phyloP scores from a whole-genome alignment of 2,888 invertebrate species.

The Metellina segmentata region DNA sequence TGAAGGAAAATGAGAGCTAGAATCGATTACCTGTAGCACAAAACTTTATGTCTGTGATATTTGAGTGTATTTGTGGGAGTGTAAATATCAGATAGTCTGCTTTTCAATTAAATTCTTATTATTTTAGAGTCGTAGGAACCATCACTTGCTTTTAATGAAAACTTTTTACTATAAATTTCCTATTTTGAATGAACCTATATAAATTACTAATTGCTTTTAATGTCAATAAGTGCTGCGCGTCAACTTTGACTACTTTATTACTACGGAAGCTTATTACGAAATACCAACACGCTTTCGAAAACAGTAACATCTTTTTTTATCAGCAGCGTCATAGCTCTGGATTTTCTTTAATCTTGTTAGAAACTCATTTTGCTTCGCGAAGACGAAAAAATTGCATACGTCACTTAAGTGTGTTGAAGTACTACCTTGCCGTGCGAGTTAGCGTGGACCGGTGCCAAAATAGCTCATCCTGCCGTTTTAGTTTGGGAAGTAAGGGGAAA shows the following conservation, averaged over 20 bases:
- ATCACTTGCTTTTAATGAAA: too few relatives aligned
- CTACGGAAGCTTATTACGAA: neutral
- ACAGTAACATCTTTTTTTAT: neutral
- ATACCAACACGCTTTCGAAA: neutral
- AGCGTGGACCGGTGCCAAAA: conserved; percentile 61
- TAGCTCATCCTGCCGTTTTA: conserved; percentile 44
- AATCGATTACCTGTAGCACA: too few relatives aligned
- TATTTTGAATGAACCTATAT: too few relatives aligned
- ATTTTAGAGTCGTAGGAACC: too few relatives aligned
- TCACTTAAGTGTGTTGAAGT: conserved; percentile 40
- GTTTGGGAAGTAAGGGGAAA: conserved; percentile 9
- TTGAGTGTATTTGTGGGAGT: too few relatives aligned
- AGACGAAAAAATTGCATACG: conserved; percentile 25
- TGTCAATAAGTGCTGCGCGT: too few relatives aligned
- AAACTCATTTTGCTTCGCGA: conserved; percentile 9
- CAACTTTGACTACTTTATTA: neutral
- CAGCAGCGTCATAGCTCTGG: neutral
- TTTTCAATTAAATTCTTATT: too few relatives aligned
- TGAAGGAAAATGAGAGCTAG: too few relatives aligned
- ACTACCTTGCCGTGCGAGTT: conserved; percentile 55
- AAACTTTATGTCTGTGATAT: too few relatives aligned
- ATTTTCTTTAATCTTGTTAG: conserved; percentile 26
- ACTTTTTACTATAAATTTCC: too few relatives aligned
- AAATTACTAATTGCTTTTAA: too few relatives aligned
- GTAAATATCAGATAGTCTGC: too few relatives aligned